Base-by-base conservation (phyloP, 2,888 invertebrate species). In the Monopis laevigella region DNA sequence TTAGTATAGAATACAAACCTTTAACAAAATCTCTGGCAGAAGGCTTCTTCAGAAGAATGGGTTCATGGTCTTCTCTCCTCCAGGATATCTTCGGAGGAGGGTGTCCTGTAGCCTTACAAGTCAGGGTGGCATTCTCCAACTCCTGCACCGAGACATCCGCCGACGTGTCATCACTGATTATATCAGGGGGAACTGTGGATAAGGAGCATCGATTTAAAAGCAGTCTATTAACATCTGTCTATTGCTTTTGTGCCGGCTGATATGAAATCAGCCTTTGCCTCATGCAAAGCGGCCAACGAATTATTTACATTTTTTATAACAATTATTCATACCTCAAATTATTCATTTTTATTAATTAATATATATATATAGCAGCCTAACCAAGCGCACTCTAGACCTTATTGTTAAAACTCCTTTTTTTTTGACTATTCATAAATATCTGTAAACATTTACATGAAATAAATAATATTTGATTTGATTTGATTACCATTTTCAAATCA, bases 51-150 rank as follows among this genome's bases (percentile, higher is more conserved):
- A 86, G 59, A 29, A 85, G 58, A 44, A 86, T 84, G 39, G 83
- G 81, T 53, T 86, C 85, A 38, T 88, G 88, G 58, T 90, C 89
- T 58, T 92, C 92, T 39, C 92, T 74, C 48, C 88, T 83, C 94
- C 94, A 95, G 7, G 87, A 90, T 51, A 94, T 92, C 49, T 86
- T 87, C 0, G 93, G 93, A 10, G 84, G 78, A 0, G 94, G 94
- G 48, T 90, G 89, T 1, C 94, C 92, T 0, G 88, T 90, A 1
- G 93, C 93, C 43, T 88, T 88, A 59, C 94, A 94, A 16, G 86
- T 86, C n/a, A 95, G 80, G 2, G 89, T 89, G 0, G 92, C 92
- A 52, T 92, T 92, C 58, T 89, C 90, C 50, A 91, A 84, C 74
- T 95, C 94, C 50, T 89, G 86, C 10, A 92, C 92, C 16, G 90